phyloP scores from a whole-genome alignment of 1,140 invertebrate genomes.

The Agrilus planipennis region DNA sequence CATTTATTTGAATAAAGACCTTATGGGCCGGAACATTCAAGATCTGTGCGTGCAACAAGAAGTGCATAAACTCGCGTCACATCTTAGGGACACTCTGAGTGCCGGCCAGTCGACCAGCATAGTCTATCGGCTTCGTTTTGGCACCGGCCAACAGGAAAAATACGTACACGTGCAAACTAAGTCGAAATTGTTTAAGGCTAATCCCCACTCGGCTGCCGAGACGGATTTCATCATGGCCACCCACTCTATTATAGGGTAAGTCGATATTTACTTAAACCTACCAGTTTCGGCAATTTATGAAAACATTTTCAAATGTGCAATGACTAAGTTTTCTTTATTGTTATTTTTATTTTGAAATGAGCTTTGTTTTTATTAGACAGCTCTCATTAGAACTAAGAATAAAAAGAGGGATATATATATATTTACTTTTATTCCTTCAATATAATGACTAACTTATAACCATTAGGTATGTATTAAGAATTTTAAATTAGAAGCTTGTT shows the following conservation, averaged over 20 bases:
- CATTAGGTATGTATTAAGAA: too few relatives aligned
- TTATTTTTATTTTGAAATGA: too few relatives aligned
- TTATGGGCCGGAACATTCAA: constrained; percentile 56
- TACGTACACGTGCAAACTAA: constrained; percentile 79
- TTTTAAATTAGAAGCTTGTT: too few relatives aligned
- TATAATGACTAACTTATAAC: too few relatives aligned
- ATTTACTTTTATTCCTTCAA: too few relatives aligned
- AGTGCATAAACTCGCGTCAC: constrained; percentile 53
- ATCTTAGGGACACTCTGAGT: constrained; percentile 63
- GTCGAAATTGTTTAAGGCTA: constrained; percentile 69
- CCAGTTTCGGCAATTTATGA: background rate
- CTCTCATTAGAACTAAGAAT: too few relatives aligned
- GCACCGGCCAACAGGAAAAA: constrained; percentile 54
- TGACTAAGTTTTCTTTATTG: too few relatives aligned
- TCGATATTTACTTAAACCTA: background rate
- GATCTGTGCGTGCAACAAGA: constrained; percentile 70
- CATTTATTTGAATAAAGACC: constrained; percentile 56
- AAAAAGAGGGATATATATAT: too few relatives aligned
- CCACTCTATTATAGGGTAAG: constrained; percentile 68
- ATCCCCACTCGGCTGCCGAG: constrained; percentile 51
- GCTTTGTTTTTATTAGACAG: too few relatives aligned
- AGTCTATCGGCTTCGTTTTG: constrained; percentile 65
- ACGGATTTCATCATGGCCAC: constrained; percentile 85
- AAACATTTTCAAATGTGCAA: too few relatives aligned
- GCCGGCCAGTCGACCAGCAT: constrained; percentile 55